Evolutionary conservation across 2,113 vertebrate genomes (phyloP), one percentile per base, ranked within the genome.

Genomic region (Crotalus tigris): DNA sequence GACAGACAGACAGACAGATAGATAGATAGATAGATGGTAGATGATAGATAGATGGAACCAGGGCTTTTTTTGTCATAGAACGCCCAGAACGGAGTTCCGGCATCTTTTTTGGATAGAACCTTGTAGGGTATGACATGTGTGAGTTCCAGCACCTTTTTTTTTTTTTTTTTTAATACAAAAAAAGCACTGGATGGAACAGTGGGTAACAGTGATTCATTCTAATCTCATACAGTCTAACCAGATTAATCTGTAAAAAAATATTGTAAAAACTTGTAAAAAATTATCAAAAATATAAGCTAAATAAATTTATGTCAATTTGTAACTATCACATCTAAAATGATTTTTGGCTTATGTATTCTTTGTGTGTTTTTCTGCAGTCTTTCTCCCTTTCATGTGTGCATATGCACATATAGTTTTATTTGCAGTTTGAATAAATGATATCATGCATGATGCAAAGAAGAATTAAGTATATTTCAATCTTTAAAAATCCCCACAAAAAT

Each of bases 381-480:
- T 51, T 23, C 4, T 69, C 64, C 4, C 85, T 33, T 88, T 81
- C 88, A 90, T 0, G 89, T 64, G 91, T 46, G 4, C 13, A 59
- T 58, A 39, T 29, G 12, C 29, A n/a, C 54, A 11, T 23, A 55
- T 10, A 17, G 91, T 2, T 57, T 33, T 85, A 90, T 55, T 92
- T 94, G 39, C 81, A 93, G 59, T 85, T 89, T 53, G 39, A 33
- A 3, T 61, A 11, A 91, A 95, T 93, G 15, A 88, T 49, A 75
- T 33, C 2, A 1, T 33, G 1, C 33, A 17, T 21, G 93, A 92
- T 15, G 90, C 93, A 88, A 95, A 0, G 75, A 2, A 58, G 29
- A 64, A 53, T 9, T 39, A 92, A 29, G 13, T 51, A 81, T 19
- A 21, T 81, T 81, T 21, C 75, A 81, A 81, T 44, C 19, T 81